Base-by-base conservation (phyloP, 2,797 vertebrate species). In the Pyrocephalus nanus region DNA sequence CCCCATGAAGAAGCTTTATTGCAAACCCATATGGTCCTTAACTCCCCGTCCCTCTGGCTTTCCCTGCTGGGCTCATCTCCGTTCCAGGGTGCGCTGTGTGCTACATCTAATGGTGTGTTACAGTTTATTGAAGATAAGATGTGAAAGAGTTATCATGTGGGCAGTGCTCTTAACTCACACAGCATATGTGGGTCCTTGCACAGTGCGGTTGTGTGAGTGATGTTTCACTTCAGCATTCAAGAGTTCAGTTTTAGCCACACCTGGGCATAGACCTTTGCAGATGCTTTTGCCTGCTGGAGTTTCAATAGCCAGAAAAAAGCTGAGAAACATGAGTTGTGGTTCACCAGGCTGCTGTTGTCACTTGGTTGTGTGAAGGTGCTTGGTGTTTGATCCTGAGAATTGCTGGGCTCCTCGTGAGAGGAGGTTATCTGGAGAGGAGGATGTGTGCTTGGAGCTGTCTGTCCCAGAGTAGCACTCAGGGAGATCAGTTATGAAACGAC, bases 341-440 rank as follows among this genome's bases (percentile, higher is more conserved):
- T 30, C 21, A 6, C 0, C 34, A 8, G 29, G 61, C 75, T 40
- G 76, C 51, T 30, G 22, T 29, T 8, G 62, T 51, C 1, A 0
- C 38, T 34, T 12, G 42, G 27, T 16, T 15, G 42, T 42, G 42
- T 42, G 42, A 42, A 42, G 42, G 42, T 42, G 42, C 32, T 60
- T 1, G 0, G 12, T 0, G 3, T 62, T 75, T 36, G 74, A 19
- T 43, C 4, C 48, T 0, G 2, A 6, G 60, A 47, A 36, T 8
- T 36, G 60, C 55, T 27, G 70, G 29, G 42, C 1, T 8, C 22
- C 22, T 58, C 15, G 34, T 12, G 51, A 67, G 57, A 38, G 72
- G 29, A 3, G 4, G 11, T 53, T 57, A 5, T 61, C 47, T 36
- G 36, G 30, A 8, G 61, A 6, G 2, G 38, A 36, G n/a, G 32